phyloP scores from a whole-genome alignment of 2,797 vertebrate genomes.

The Catostomus latipinnis region DNA sequence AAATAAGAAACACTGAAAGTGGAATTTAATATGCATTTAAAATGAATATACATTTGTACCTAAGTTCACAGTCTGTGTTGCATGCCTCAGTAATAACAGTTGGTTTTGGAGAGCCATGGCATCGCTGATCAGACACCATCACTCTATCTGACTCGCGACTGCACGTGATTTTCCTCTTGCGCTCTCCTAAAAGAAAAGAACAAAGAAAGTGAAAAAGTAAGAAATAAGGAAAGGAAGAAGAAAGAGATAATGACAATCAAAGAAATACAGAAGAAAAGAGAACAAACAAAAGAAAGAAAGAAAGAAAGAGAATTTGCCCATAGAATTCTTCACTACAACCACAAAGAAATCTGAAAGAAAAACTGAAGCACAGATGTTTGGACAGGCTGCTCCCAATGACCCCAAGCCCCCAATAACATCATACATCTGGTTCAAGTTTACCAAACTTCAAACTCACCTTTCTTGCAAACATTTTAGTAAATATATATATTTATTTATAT shows the following conservation, averaged over 20 bases:
- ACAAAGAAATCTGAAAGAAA: not conserved
- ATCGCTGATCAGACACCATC: constrained; percentile 95
- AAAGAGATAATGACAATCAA: not conserved
- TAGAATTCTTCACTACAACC: constrained; percentile 6
- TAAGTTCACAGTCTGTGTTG: constrained; percentile 93
- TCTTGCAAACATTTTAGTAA: not conserved
- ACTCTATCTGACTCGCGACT: constrained; percentile 91
- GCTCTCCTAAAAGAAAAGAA: constrained; percentile 80
- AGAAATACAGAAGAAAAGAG: constrained; percentile 13
- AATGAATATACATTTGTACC: constrained; percentile 71
- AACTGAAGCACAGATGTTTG: not conserved
- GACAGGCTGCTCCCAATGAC: constrained; percentile 23
- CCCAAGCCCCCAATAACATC: constrained; percentile 18
- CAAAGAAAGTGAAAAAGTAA: not conserved
- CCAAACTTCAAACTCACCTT: constrained; percentile 31
- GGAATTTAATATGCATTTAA: not conserved
- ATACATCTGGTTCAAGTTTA: constrained; percentile 31
- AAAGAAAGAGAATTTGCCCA: not conserved
- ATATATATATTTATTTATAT: too few species aligned
- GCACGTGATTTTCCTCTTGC: constrained; percentile 89
- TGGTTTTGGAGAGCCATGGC: constrained; percentile 85
- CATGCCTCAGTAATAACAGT: constrained; percentile 86
- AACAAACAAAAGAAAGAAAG: constrained; percentile 7
- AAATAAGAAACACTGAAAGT: not conserved
- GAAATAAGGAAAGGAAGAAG: not conserved